phyloP scores from a whole-genome alignment of 1,140 invertebrate genomes.

The Formica exsecta region DNA sequence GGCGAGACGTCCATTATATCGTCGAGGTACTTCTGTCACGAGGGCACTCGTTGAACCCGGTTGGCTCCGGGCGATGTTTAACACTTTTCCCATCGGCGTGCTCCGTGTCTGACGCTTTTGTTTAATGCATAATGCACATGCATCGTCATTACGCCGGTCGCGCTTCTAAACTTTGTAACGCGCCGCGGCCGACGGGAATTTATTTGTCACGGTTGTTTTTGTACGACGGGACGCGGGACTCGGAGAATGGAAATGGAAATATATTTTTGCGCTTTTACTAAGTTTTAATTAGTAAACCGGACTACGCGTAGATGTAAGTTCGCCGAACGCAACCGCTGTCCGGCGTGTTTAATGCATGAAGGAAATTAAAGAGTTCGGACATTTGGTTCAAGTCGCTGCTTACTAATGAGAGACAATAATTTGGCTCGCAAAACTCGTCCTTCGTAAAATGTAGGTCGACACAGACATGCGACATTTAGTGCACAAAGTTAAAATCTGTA shows the following conservation, averaged over 20 bases:
- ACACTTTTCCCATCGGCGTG: conserved; percentile 58
- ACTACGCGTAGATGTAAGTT: conserved; percentile 28
- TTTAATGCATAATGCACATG: conserved; percentile 65
- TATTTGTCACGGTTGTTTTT: conserved; percentile 61
- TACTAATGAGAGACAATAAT: conserved; percentile 3
- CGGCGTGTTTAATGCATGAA: conserved; percentile 17
- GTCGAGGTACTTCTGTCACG: conserved; percentile 62
- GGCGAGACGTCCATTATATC: conserved; percentile 60
- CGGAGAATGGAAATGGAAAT: conserved; percentile 54
- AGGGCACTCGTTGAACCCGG: conserved; percentile 58
- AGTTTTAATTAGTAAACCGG: conserved; percentile 61
- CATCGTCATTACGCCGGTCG: conserved; percentile 59
- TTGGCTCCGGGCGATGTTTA: conserved; percentile 51
- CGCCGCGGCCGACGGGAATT: conserved; percentile 51
- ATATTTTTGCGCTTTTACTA: conserved; percentile 60
- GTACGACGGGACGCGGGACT: conserved; percentile 20
- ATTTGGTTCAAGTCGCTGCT: background rate
- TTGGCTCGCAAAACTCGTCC: background rate
- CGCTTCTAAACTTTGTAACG: conserved; percentile 61
- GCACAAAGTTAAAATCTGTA: conserved; percentile 29
- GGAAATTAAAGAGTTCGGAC: conserved; percentile 22
- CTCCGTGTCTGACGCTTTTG: conserved; percentile 58
- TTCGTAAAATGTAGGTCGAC: conserved; percentile 36
- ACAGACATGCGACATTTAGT: conserved; percentile 1
- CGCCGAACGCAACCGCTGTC: background rate